Conservation (phyloP, 2,888 invertebrate species). For the Rutpela maculata region DNA sequence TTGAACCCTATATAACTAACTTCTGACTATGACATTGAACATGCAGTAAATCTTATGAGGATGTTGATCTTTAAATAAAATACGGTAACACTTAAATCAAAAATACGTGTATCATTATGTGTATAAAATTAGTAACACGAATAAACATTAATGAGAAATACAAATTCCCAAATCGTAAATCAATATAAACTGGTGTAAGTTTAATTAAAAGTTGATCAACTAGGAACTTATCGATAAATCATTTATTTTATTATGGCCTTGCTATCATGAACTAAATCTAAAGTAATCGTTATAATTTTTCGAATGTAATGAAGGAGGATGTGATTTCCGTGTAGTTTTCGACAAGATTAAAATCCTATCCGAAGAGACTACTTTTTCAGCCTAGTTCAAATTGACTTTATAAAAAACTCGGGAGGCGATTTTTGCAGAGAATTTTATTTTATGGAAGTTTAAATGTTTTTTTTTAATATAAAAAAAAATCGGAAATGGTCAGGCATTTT, state of each 20-base stretch:
- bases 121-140: slow-evolving; percentile 10
- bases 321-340: neutral
- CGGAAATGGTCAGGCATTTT: no score
- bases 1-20: neutral
- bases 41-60: neutral
- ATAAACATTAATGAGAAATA: slow-evolving; percentile 13
- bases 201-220: slow-evolving; percentile 20
- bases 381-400: no score
- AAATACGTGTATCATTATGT: slow-evolving; percentile 10
- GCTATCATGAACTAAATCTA: neutral
- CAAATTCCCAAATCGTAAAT: slow-evolving; percentile 20
- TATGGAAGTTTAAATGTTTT: no score
- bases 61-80: slow-evolving; percentile 4
- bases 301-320: neutral
- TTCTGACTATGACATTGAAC: neutral
- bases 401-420: no score
- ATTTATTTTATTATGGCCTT: slow-evolving; percentile 8
- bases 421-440: no score
- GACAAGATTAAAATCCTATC: neutral
- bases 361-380: no score
- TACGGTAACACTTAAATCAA: neutral
- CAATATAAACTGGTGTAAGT: slow-evolving; percentile 12
- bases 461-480: no score
- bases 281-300: neutral
- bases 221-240: neutral